Evolutionary conservation across 2,113 vertebrate species (phyloP), one percentile per base, ranked within the genome.

Genomic region (Vulpes lagopus): DNA sequence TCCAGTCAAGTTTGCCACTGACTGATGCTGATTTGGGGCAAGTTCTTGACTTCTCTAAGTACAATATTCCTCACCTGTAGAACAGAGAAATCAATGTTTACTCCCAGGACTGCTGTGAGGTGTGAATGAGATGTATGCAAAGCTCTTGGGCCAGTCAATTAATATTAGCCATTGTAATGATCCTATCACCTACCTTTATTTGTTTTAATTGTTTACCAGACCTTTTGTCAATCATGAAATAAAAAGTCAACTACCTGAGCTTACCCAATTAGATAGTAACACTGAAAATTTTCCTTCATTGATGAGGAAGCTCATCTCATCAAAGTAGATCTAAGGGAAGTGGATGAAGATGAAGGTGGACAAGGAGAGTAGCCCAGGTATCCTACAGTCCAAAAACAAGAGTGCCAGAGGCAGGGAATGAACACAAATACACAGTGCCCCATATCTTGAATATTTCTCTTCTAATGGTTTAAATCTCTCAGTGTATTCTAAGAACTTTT

Each of bases 201-300:
- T 85, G 57, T 23, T 64, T 55, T 55, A 60, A 51, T 38, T 95
- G 59, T 20, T 96, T 95, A 89, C 43, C 53, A 64, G 65, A 92
- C 20, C 30, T 91, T 38, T 19, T 57, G 17, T 65, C 91, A 96
- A 82, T 82, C 79, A 79, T 49, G 27, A 93, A 84, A 86, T 25
- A 92, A 85, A 95, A 96, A 86, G 57, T 65, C 91, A 82, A 38
- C 73, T 57, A 53, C 15, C 25, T 74, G 83, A 16, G 15, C 27
- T 62, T 84, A 23, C 35, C 64, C 89, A 74, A 17, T 49, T 91
- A 79, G 73, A 86, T 3, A 82, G 15, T 16, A 92, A 76, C 55
- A 65, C 11, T 93, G 53, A 95, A 59, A 69, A 76, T 76, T 53
- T n/a, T 10, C 53, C 30, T 32, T 91, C 82, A 53, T 22, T 57